These are phyloP conservation scores for Ochropleura leucogaster DNA, from an alignment of 2,888 invertebrate species.

Conservation along the genomic window DNA sequence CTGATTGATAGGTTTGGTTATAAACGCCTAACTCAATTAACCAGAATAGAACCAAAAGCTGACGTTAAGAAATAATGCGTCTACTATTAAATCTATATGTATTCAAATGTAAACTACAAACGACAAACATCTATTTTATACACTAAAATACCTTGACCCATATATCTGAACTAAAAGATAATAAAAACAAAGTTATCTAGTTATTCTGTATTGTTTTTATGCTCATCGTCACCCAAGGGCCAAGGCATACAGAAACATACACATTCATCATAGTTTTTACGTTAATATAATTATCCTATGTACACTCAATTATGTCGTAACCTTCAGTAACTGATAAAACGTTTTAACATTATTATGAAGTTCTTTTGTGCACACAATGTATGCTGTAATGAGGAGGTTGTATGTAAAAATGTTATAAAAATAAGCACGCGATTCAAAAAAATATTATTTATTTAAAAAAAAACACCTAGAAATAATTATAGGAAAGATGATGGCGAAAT, in stretches of 20 bases:
- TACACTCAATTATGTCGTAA: constrained; percentile 42
- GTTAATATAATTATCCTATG: constrained; percentile 34
- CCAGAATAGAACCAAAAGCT: background rate
- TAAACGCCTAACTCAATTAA: background rate
- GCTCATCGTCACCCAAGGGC: constrained; percentile 41
- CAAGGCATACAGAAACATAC: constrained; percentile 41
- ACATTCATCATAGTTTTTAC: constrained; percentile 51
- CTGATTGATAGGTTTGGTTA: background rate
- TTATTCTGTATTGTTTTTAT: constrained; percentile 24
- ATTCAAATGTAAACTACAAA: background rate
- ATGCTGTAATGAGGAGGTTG: constrained; percentile 26
- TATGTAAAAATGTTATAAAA: constrained; percentile 27
- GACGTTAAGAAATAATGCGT: background rate
- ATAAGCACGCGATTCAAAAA: constrained; percentile 10
- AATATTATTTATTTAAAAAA: too few relatives aligned
- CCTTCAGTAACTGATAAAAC: constrained; percentile 54
- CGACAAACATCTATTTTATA: background rate
- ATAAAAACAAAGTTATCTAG: constrained; percentile 22
- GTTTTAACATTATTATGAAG: constrained; percentile 43
- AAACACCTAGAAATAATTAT: background rate
- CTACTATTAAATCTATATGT: background rate
- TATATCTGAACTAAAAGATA: constrained; percentile 14
- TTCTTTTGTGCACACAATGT: constrained; percentile 46
- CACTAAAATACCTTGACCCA: constrained; percentile 29
- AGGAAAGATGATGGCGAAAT: background rate